phyloP scores from a whole-genome alignment of 2,888 invertebrate species.

The Lacanobia wlatinum region DNA sequence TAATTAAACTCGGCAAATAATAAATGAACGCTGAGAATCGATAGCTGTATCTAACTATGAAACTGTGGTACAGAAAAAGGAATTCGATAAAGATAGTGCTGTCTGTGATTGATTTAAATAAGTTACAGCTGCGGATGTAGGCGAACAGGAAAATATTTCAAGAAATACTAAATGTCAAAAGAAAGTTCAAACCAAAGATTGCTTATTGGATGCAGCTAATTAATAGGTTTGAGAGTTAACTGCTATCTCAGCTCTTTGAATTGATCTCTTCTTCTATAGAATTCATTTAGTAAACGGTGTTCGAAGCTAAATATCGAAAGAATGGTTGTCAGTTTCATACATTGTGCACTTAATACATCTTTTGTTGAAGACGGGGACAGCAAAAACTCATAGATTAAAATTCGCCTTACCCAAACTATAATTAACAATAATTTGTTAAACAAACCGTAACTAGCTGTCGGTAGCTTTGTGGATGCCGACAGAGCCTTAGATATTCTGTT shows the following conservation, averaged over 20 bases:
- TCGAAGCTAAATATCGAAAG: conserved; percentile 32
- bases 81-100: conserved; percentile 2
- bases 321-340: conserved; percentile 54
- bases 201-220: conserved; percentile 40
- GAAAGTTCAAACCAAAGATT: conserved; percentile 36
- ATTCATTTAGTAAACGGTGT: conserved; percentile 40
- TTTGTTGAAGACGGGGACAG: conserved; percentile 55
- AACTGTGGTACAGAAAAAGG: conserved; percentile 23
- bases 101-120: conserved; percentile 12
- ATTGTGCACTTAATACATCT: conserved; percentile 52
- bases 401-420: conserved; percentile 75
- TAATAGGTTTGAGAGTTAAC: conserved; percentile 43
- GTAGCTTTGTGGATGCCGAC: conserved; percentile 82
- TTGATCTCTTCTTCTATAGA: conserved; percentile 27
- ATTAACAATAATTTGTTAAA: conserved; percentile 87
- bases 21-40: conserved; percentile 75
- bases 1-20: conserved; percentile 89
- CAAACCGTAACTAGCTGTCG: conserved; percentile 79
- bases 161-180: conserved; percentile 36
- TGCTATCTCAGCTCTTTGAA: conserved; percentile 32
- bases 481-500: conserved; percentile 61
- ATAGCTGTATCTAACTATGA: conserved; percentile 44
- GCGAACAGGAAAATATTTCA: conserved; percentile 49
- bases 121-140: conserved; percentile 25
- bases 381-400: conserved; percentile 66